Evolutionary conservation across 2,888 invertebrate genomes (phyloP).

Genomic region (Limnephilus marmoratus): DNA sequence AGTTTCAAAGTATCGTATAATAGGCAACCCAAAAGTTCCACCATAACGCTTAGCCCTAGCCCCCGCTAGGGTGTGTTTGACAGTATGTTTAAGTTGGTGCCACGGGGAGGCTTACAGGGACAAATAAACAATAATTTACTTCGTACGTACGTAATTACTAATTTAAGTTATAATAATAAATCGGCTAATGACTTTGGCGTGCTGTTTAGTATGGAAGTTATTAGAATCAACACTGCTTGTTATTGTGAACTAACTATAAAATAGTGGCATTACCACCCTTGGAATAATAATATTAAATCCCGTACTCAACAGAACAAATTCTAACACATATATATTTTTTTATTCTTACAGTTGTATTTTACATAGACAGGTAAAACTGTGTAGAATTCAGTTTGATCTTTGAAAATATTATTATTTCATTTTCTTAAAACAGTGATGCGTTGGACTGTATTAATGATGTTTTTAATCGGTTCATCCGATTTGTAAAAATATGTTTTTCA

Average conservation of each 20-base stretch:
- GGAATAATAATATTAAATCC: background rate
- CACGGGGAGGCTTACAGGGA: background rate
- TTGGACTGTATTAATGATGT: too few relatives aligned
- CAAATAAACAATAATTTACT: constrained; percentile 31
- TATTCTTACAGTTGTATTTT: too few relatives aligned
- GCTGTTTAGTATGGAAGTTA: background rate
- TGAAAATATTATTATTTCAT: too few relatives aligned
- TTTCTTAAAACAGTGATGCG: too few relatives aligned
- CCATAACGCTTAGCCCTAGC: constrained; percentile 6
- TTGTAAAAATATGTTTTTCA: too few relatives aligned
- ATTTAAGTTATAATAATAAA: constrained; percentile 4
- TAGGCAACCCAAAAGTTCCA: constrained; percentile 41
- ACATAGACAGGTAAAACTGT: too few relatives aligned
- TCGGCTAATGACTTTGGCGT: background rate
- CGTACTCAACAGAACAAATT: too few relatives aligned
- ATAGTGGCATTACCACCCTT: background rate
- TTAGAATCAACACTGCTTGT: background rate
- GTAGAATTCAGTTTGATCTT: too few relatives aligned
- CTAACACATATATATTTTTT: too few relatives aligned
- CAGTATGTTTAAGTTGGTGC: constrained; percentile 15
- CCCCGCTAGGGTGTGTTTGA: constrained; percentile 32
- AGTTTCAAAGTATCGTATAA: constrained; percentile 37
- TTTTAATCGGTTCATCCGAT: too few relatives aligned
- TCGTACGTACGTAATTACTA: background rate
- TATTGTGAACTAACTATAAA: background rate